A percentile compares a stretch with the other conserved stretches of the same genome.
Conservation (phyloP, 2,113 vertebrate genomes). For the Chauna torquata region DNA sequence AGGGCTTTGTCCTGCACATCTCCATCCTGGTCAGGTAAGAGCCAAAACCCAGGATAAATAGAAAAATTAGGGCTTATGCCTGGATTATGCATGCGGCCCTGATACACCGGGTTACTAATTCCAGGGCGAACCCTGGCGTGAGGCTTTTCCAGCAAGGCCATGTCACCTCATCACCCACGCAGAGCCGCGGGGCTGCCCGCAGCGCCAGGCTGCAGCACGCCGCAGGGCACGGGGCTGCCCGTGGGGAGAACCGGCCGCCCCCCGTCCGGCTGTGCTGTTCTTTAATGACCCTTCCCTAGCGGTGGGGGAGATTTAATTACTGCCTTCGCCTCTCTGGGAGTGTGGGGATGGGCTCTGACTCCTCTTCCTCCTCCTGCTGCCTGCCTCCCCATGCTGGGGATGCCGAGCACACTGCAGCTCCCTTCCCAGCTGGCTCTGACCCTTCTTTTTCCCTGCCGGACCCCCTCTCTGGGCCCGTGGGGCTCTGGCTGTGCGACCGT, state of each 20-base stretch:
- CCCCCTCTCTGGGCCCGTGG: accelerated
- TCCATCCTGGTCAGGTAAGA: neutral
- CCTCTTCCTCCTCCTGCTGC: neutral
- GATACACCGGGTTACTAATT: neutral
- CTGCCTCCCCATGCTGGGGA: neutral
- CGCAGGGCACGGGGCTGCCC: neutral
- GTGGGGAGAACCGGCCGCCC: neutral
- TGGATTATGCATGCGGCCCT: neutral
- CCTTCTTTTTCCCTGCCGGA: neutral
- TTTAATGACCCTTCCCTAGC: accelerated
- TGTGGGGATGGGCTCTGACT: accelerated
- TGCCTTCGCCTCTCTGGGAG: accelerated
- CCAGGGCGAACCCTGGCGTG: neutral
- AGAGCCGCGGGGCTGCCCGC: no score
- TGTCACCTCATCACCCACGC: neutral
- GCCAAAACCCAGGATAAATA: neutral
- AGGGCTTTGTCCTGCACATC: neutral
- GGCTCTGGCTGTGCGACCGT: accelerated
- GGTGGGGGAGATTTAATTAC: neutral
- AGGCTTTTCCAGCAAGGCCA: neutral
- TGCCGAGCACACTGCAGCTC: neutral
- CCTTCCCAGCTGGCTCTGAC: accelerated
- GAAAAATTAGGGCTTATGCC: neutral
- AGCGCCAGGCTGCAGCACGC: neutral
- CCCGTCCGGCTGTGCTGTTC: neutral